Evolutionary conservation across 1,140 invertebrate genomes (phyloP).

Genomic region (Sarcophaga peregrina): DNA sequence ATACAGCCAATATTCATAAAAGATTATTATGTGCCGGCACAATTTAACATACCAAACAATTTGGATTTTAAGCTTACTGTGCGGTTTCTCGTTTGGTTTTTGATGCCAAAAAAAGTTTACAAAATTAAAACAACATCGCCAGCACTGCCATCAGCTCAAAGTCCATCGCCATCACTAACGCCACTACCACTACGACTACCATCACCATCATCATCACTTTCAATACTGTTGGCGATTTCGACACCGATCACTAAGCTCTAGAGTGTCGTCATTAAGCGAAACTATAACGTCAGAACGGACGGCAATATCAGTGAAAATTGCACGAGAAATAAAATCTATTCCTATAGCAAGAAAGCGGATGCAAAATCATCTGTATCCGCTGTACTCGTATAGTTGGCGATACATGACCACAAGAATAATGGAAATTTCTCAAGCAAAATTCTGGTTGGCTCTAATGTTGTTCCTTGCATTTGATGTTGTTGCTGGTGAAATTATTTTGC

Average conservation of each 20-base stretch:
- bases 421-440: constrained; percentile 54
- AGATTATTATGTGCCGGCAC: constrained; percentile 22
- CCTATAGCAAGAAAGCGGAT: not conserved
- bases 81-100: constrained; percentile 32
- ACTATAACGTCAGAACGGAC: not conserved
- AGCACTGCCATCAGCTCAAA: not conserved
- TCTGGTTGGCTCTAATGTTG: constrained; percentile 50
- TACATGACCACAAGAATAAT: constrained; percentile 49
- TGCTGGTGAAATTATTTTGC: constrained; percentile 59
- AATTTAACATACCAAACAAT: constrained; percentile 11
- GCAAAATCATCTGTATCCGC: constrained; percentile 33
- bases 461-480: constrained; percentile 52
- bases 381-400: constrained; percentile 29
- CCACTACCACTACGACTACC: no score
- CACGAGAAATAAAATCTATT: not conserved
- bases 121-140: constrained; percentile 27
- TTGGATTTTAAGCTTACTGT: constrained; percentile 24
- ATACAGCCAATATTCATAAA: constrained; percentile 16
- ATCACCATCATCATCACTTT: not conserved
- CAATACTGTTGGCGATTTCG: not conserved
- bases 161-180: not conserved
- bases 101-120: not conserved
- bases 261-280: not conserved
- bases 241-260: not conserved
- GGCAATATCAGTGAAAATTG: not conserved